Evolutionary conservation across 2,888 invertebrate genomes (phyloP).

Genomic region (Hirtodrosophila trivittata): DNA sequence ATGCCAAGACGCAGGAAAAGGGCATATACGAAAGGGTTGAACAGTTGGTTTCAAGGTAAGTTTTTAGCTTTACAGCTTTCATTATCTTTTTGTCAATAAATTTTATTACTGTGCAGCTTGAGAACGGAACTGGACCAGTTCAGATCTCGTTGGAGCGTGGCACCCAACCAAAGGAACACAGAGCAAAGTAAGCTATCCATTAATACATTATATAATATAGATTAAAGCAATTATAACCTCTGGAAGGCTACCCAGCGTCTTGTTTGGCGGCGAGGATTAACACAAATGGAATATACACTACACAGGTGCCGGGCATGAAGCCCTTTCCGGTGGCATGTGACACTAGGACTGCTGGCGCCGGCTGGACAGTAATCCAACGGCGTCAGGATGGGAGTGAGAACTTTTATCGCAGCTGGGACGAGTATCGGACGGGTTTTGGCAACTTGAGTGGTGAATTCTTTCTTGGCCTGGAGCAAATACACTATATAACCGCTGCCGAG

Average conservation of each 20-base stretch:
- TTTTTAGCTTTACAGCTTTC: too few species aligned
- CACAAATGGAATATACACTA: slow-evolving; percentile 47
- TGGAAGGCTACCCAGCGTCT: slow-evolving; percentile 53
- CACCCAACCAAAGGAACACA: neutral
- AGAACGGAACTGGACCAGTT: slow-evolving; percentile 36
- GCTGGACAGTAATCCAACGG: slow-evolving; percentile 89
- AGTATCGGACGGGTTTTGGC: slow-evolving; percentile 89
- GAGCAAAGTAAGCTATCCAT: neutral
- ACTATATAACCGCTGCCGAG: slow-evolving; percentile 82
- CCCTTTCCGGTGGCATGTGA: slow-evolving; percentile 60
- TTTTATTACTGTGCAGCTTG: slow-evolving; percentile 33
- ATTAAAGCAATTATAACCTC: too few species aligned
- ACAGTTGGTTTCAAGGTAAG: slow-evolving; percentile 37
- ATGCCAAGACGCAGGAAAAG: neutral
- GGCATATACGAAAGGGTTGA: slow-evolving; percentile 32
- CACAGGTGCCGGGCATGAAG: slow-evolving; percentile 81
- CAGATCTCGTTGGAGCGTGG: neutral
- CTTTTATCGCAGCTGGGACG: slow-evolving; percentile 87
- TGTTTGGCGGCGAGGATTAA: slow-evolving; percentile 66
- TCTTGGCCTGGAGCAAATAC: slow-evolving; percentile 88
- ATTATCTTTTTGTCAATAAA: too few species aligned
- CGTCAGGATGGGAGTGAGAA: slow-evolving; percentile 88
- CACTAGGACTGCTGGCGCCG: slow-evolving; percentile 83
- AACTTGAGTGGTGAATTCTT: slow-evolving; percentile 88
- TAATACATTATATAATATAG: too few species aligned